These are phyloP conservation scores for Anguilla japonica DNA, from an alignment of 2,113 vertebrate species.

Conservation along the genomic window DNA sequence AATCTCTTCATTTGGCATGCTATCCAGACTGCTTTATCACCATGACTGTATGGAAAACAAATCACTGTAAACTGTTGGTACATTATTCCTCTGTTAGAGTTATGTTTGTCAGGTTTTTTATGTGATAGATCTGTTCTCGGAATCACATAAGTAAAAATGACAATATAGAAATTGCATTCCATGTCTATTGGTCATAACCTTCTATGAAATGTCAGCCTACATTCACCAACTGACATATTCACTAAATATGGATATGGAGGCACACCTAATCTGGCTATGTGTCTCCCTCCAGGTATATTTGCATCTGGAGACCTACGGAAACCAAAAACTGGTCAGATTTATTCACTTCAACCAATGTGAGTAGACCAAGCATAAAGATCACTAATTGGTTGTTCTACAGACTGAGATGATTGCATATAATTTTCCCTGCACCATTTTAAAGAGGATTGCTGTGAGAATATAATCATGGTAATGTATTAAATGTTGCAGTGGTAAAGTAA, in stretches of 20 bases:
- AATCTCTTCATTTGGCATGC: too few species aligned
- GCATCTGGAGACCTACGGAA: neutral
- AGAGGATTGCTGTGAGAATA: neutral
- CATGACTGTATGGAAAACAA: too few species aligned
- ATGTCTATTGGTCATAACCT: neutral
- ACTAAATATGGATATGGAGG: neutral
- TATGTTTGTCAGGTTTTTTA: too few species aligned
- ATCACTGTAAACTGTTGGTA: too few species aligned
- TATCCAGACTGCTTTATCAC: too few species aligned
- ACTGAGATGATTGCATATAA: neutral
- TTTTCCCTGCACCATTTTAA: neutral
- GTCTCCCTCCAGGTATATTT: neutral
- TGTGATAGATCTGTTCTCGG: too few species aligned
- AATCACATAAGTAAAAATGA: neutral
- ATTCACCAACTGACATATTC: neutral
- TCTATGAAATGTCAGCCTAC: neutral
- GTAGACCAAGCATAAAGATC: neutral
- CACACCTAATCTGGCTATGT: neutral
- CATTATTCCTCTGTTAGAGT: too few species aligned
- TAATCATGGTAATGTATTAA: slow-evolving; percentile 2
- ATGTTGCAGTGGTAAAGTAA: neutral
- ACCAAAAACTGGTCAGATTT: neutral
- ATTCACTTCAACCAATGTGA: neutral
- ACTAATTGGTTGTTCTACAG: neutral
- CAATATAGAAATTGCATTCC: neutral